Conservation (phyloP, 2,888 invertebrate genomes). For the Alitta virens region DNA sequence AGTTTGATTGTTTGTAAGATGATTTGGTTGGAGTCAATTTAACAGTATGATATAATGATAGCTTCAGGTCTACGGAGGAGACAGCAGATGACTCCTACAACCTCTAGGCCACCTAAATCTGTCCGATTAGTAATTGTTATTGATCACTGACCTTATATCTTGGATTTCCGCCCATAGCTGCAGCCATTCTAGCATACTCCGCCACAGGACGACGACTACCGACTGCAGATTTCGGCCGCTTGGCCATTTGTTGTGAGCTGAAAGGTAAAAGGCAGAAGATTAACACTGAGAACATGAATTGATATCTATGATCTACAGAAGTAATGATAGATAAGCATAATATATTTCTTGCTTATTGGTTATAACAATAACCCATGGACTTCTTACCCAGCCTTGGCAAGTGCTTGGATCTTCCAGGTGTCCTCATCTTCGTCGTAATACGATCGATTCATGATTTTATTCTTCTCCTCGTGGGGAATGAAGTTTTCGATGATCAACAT, state of each 20-base stretch:
- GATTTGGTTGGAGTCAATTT: no score
- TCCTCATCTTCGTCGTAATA: slow-evolving; percentile 81
- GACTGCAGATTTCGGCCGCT: slow-evolving; percentile 67
- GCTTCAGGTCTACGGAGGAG: no score
- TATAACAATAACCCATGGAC: no score
- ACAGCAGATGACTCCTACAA: no score
- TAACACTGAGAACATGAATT: no score
- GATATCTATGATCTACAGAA: no score
- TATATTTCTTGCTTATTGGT: no score
- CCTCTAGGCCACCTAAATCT: no score
- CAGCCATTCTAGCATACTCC: slow-evolving; percentile 63
- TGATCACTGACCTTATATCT: slow-evolving; percentile 56
- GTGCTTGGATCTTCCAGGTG: slow-evolving; percentile 65
- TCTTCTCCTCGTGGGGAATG: slow-evolving; percentile 67
- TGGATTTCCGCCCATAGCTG: slow-evolving; percentile 60
- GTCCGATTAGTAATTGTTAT: no score
- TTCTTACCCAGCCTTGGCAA: slow-evolving; percentile 52
- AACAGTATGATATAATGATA: neutral
- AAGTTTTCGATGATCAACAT: slow-evolving; percentile 58
- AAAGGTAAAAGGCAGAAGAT: neutral
- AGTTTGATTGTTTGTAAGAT: no score
- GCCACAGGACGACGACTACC: slow-evolving; percentile 66
- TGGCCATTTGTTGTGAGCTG: slow-evolving; percentile 54
- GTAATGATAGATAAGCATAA: no score
- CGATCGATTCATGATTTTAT: slow-evolving; percentile 71